A percentile compares a stretch with the other conserved stretches of the same genome.
phyloP scores from a whole-genome alignment of 2,797 vertebrate species.

The Protonibea diacanthus region DNA sequence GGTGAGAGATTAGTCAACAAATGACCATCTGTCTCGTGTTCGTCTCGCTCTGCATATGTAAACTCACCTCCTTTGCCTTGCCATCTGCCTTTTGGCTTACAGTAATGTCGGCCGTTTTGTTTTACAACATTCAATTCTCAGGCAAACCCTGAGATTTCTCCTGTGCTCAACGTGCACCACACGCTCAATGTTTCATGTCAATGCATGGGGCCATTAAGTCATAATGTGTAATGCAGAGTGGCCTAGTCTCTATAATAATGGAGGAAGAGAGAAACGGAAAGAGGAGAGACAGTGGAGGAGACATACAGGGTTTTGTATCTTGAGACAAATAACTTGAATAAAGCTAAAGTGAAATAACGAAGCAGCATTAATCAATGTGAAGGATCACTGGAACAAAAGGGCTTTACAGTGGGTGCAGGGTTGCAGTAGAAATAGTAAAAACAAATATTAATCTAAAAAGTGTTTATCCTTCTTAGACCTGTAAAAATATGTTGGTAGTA shows the following conservation, averaged over 20 bases:
- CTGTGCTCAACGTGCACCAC: conserved; percentile 27
- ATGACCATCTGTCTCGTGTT: conserved; percentile 74
- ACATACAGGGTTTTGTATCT: not conserved
- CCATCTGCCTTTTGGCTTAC: conserved; percentile 71
- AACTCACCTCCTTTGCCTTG: conserved; percentile 48
- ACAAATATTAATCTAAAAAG: not conserved
- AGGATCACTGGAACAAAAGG: not conserved
- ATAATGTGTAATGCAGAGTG: conserved; percentile 54
- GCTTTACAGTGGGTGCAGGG: too few species aligned
- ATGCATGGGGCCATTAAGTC: conserved; percentile 42
- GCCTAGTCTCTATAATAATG: conserved; percentile 12
- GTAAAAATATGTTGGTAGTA: too few species aligned
- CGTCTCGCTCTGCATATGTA: conserved; percentile 54
- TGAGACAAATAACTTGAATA: not conserved
- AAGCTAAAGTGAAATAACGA: not conserved
- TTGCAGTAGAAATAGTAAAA: not conserved
- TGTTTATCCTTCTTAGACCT: not conserved
- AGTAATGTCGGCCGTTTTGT: conserved; percentile 38
- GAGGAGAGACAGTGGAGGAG: not conserved
- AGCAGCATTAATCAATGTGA: not conserved
- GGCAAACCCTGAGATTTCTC: conserved; percentile 35
- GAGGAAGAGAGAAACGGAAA: not conserved
- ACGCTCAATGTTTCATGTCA: conserved; percentile 54
- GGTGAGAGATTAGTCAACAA: conserved; percentile 64
- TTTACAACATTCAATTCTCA: conserved; percentile 50